phyloP scores from a whole-genome alignment of 2,888 invertebrate genomes.

The Liodrosophila aerea region DNA sequence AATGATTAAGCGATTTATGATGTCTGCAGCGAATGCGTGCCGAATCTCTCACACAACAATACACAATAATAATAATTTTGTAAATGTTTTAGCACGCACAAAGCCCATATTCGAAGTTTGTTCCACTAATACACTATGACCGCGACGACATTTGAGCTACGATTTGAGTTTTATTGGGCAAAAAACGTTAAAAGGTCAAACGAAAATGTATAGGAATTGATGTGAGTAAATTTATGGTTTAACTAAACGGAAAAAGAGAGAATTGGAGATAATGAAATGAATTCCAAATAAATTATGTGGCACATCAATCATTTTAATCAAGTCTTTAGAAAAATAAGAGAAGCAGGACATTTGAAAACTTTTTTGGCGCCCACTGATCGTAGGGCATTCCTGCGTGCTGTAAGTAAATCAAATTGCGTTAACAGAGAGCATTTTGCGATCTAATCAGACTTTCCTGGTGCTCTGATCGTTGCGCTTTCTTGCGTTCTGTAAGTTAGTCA shows the following conservation, averaged over 20 bases:
- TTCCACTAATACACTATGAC: slow-evolving; percentile 16
- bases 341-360: too few species aligned
- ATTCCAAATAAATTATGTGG: too few species aligned
- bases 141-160: slow-evolving; percentile 39
- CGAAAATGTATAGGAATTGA: slow-evolving; percentile 25
- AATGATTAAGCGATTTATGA: slow-evolving; percentile 83
- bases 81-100: slow-evolving; percentile 71
- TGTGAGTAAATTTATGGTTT: slow-evolving; percentile 1
- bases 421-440: too few species aligned
- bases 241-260: slow-evolving; percentile 13
- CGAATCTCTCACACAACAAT: slow-evolving; percentile 48
- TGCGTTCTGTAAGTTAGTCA: too few species aligned
- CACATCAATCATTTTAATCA: too few species aligned
- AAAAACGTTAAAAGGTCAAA: slow-evolving; percentile 46
- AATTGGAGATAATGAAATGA: too few species aligned
- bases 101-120: slow-evolving; percentile 23
- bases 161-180: slow-evolving; percentile 19
- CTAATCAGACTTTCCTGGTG: too few species aligned
- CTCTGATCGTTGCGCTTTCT: too few species aligned
- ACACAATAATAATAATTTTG: slow-evolving; percentile 66
- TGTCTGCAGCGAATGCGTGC: slow-evolving; percentile 75
- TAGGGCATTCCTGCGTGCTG: too few species aligned
- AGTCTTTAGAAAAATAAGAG: too few species aligned
- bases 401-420: too few species aligned
- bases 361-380: too few species aligned